phyloP scores from a whole-genome alignment of 2,797 vertebrate species.

The Hafferia zeledoni region DNA sequence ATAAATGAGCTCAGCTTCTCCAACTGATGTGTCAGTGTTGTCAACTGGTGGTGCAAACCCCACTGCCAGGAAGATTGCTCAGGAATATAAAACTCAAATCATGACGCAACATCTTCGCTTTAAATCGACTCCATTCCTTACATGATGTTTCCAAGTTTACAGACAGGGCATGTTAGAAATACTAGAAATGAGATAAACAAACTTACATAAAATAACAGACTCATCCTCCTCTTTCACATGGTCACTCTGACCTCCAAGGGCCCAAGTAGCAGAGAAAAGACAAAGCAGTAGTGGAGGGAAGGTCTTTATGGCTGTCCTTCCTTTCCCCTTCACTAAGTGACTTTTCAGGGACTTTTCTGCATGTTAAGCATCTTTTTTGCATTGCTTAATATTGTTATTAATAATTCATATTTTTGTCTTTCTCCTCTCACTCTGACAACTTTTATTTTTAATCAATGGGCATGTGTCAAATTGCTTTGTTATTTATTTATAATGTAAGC shows the following conservation, averaged over 20 bases:
- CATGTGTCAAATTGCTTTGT: slow-evolving; percentile 82
- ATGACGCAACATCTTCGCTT: rapidly evolving
- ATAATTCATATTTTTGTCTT: slow-evolving; percentile 83
- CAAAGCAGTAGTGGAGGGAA: background rate
- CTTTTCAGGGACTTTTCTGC: slow-evolving; percentile 75
- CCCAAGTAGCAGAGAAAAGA: background rate
- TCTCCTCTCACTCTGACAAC: slow-evolving; percentile 79
- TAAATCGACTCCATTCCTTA: background rate
- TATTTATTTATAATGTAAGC: slow-evolving; percentile 82
- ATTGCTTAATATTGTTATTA: slow-evolving; percentile 80
- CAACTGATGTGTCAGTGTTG: background rate
- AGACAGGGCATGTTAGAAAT: background rate
- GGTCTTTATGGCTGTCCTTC: slow-evolving; percentile 41
- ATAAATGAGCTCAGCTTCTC: background rate
- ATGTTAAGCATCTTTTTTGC: slow-evolving; percentile 77
- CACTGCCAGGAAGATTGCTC: background rate
- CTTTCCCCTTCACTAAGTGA: slow-evolving; percentile 71
- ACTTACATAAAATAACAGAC: background rate
- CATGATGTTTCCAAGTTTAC: background rate
- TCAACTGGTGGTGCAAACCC: background rate
- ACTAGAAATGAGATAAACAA: background rate
- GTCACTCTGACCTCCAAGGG: background rate
- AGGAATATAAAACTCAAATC: background rate
- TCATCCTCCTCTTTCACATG: background rate
- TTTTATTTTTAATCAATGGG: slow-evolving; percentile 84